Evolutionary conservation across 2,113 vertebrate genomes (phyloP), one percentile per base, ranked within the genome.

Genomic region (Shinisaurus crocodilurus): DNA sequence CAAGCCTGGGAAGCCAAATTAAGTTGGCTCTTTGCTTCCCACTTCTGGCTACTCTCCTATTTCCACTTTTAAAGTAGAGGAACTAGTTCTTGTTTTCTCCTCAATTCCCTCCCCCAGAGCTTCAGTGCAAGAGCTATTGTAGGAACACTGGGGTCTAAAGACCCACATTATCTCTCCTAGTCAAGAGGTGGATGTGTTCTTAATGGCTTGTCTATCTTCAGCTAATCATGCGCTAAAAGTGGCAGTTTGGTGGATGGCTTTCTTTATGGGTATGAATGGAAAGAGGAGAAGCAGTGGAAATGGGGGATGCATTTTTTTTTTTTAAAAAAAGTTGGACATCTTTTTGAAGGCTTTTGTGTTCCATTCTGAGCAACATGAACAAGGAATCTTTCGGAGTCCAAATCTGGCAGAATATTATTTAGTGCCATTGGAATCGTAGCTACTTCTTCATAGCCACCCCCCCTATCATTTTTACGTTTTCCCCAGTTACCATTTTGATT

Each of bases 151-250:
- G 82, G 93, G 92, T 92, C 94, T 95, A 92, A 94, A 88, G 94
- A 96, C 95, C 92, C 96, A 90, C 95, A 96, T 97, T 96, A 97
- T 97, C 91, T 95, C 96, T 94, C 96, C 94, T 95, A 95, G 96
- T 96, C 95, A 85, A 93, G 96, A 96, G 95, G 97, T 97, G 96
- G 96, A 97, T 97, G 96, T 96, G 96, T 96, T 96, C 96, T 95
- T 95, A 95, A 97, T 94, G 96, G 96, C 92, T 90, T 93, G 84
- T 94, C 96, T 97, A 92, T 96, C 96, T 94, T 93, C 79, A 0
- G 92, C 93, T 94, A 95, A 96, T 97, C 96, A 95, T 87, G 95
- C 79, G 93, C 97, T 95, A 93, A 90, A 93, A 94, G 94, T 96
- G 96, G 96, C 95, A 82, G 90, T 93, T 90, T 94, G 90, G 94